Base-by-base conservation (phyloP, 2,113 vertebrate genomes). In the Dromaius novaehollandiae region DNA sequence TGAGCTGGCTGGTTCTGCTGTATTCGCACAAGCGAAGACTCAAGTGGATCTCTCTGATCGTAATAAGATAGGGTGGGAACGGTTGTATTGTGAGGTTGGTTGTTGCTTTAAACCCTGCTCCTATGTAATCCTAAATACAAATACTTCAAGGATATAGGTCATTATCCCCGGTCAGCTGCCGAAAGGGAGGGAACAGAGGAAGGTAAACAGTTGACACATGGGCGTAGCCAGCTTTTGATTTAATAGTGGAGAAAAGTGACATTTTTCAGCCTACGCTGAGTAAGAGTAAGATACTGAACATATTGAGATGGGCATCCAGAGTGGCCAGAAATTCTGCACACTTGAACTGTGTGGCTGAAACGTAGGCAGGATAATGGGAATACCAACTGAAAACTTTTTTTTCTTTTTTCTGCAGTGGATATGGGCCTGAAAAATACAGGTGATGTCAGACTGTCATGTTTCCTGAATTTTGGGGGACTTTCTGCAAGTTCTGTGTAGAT, bases 41-140 rank as follows among this genome's bases (percentile, higher is more conserved):
- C 44, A 86, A 93, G 44, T 26, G 77, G 82, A 90, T 83, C 73
- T 44, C 75, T 88, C 28, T 60, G 21, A 53, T 34, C 4, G 26
- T 94, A 94, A 75, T 78, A 88, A 91, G 79, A 95, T 66, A 90
- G 60, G 79, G 46, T 91, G 76, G 80, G 85, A 90, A 96, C 2
- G 3, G 55, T 90, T 83, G 42, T 90, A 64, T 74, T 88, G 71
- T 94, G 77, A 78, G 38, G 46, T 81, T 86, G 60, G 76, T 86
- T 75, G 80, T 86, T 91, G 71, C 64, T 55, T 95, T 83, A 88
- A 95, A 83, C 64, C 7, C 30, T 93, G 51, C 42, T 74, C 79
- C 81, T 93, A 88, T 77, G 36, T 74, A 90, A 81, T 64, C 42
- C 50, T 81, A 83, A 94, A 88, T 84, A 97, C 63, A 91, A 91